Base-by-base conservation (phyloP, 1,140 invertebrate species). In the Nasonia giraulti region DNA sequence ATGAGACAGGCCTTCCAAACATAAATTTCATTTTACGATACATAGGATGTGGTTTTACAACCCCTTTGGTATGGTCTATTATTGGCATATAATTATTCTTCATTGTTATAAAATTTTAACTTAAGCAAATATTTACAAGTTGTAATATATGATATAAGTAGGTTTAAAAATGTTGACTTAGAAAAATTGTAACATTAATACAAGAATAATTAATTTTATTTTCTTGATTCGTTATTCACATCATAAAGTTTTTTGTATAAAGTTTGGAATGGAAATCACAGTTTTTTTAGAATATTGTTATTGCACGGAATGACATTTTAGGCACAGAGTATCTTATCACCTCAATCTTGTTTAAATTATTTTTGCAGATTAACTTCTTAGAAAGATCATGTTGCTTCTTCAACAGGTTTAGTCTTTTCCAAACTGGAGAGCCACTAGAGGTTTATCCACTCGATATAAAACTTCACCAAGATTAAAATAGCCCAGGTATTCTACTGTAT, bases 401-500 rank as follows among this genome's bases (percentile, higher is more conserved):
- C 27, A 33, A 40, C 0, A 66, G 27, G 73, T 79, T 94, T 89
- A 95, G 88, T 95, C 95, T 89, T 95, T 93, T 79, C 95, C 95
- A 90, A 94, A 93, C 50, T 91, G 87, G 27, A 95, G 92, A 12
- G 91, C 93, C 31, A 91, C 91, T 33, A 89, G 27, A 0, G 98
- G 98, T 87, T 95, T 94, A 93, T 99, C 98, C 76, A 99, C 93
- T 81, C 98, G 94, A 88, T 96, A 95, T 44, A 99, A 93, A 82
- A 91, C 93, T 88, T 96, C 94, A 37, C 96, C 97, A 31, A 97
- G 88, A 89, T 95, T 96, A 89, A 98, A 98, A 91, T 98, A 99
- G 0, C 96, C 98, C 86, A 97, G 93, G 91, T 98, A 99, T 90
- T 97, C 95, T 2, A 96, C 97, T 40, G 91, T 94, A 20, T 96